These are phyloP conservation scores for Therioaphis trifolii DNA, from an alignment of 2,888 invertebrate species.

Conservation along the genomic window DNA sequence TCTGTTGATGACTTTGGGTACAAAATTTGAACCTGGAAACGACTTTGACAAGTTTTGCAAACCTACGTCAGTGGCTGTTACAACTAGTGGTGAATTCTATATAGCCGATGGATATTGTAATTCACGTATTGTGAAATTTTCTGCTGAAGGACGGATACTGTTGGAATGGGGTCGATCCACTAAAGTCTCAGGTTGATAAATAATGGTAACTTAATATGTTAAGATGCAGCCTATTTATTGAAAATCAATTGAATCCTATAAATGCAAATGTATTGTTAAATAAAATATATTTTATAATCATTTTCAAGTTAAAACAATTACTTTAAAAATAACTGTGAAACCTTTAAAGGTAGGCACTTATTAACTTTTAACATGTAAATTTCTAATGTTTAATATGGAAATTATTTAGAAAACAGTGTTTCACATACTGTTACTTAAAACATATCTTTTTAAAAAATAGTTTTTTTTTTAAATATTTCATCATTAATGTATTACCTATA, in stretches of 20 bases:
- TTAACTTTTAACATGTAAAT: too few relatives aligned
- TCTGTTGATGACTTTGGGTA: constrained; percentile 52
- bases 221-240: neutral
- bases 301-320: too few relatives aligned
- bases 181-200: constrained; percentile 59
- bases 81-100: constrained; percentile 88
- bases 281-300: too few relatives aligned
- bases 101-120: constrained; percentile 98
- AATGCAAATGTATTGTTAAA: too few relatives aligned
- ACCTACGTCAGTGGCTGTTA: constrained; percentile 92
- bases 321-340: too few relatives aligned
- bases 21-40: constrained; percentile 80
- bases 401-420: too few relatives aligned
- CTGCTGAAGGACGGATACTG: constrained; percentile 76
- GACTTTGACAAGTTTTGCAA: constrained; percentile 88
- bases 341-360: too few relatives aligned
- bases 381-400: too few relatives aligned
- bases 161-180: constrained; percentile 58
- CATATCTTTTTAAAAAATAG: too few relatives aligned
- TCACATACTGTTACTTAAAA: too few relatives aligned
- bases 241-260: neutral
- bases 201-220: constrained; percentile 44
- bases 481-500: too few relatives aligned
- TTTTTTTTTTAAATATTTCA: too few relatives aligned
- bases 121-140: constrained; percentile 79